phyloP scores from a whole-genome alignment of 2,113 vertebrate species.

The Ceyx melanurus region DNA sequence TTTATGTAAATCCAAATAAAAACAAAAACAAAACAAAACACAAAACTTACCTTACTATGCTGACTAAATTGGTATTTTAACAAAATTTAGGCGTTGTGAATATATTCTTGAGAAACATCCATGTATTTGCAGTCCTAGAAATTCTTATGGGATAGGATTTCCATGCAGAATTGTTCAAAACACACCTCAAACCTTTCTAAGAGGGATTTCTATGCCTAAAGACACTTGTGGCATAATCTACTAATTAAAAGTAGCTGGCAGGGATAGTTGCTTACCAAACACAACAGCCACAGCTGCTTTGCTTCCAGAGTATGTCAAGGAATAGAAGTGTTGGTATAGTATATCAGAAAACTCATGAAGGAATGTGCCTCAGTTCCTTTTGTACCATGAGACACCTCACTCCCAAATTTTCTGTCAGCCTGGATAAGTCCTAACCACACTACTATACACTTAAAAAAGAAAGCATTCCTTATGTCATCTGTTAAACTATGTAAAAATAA shows the following conservation, averaged over 20 bases:
- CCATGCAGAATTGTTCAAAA: neutral
- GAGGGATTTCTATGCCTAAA: neutral
- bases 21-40: too few species aligned
- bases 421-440: neutral
- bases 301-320: neutral
- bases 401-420: neutral
- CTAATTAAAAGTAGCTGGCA: neutral
- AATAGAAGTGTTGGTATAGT: neutral
- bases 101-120: neutral
- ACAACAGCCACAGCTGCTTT: neutral
- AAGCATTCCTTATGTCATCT: fast-evolving
- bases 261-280: neutral
- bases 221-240: neutral
- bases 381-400: neutral
- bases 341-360: neutral
- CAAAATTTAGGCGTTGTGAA: neutral
- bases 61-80: neutral
- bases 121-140: neutral
- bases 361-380: fast-evolving
- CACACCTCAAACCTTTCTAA: neutral
- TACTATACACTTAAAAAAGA: neutral
- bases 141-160: neutral
- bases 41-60: neutral
- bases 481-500: neutral
- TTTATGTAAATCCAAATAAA: neutral